Evolutionary conservation across 2,888 invertebrate genomes (phyloP).

Genomic region (Clitarchus hookeri): DNA sequence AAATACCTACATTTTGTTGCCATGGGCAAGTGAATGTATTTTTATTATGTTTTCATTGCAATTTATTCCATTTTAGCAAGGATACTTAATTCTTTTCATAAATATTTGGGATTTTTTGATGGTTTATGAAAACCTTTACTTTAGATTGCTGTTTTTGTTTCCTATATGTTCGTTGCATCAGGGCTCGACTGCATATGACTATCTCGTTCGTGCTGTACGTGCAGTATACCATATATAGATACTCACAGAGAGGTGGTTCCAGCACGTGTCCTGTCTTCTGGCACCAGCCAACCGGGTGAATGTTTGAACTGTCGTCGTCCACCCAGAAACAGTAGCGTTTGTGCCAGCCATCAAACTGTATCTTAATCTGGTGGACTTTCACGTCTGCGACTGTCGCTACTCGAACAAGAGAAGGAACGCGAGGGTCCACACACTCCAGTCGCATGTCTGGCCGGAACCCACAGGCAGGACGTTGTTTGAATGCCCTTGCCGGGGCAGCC

Average conservation of each 20-base stretch:
- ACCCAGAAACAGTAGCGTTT: conserved; percentile 83
- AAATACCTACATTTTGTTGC: too few relatives aligned
- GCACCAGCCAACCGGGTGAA: conserved; percentile 93
- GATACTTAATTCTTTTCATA: too few relatives aligned
- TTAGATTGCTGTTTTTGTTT: too few relatives aligned
- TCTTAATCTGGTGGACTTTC: conserved; percentile 73
- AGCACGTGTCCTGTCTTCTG: conserved; percentile 84
- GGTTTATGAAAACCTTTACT: too few relatives aligned
- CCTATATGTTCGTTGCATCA: too few relatives aligned
- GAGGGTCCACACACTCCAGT: conserved; percentile 83
- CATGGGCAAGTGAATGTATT: too few relatives aligned
- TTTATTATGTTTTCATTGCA: too few relatives aligned
- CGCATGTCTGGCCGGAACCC: conserved; percentile 85
- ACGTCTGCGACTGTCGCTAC: conserved; percentile 81
- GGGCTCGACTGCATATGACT: too few relatives aligned
- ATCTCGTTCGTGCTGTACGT: too few relatives aligned
- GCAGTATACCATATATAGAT: background rate
- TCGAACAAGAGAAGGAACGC: conserved; percentile 78
- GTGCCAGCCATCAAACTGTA: conserved; percentile 91
- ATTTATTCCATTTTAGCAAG: too few relatives aligned
- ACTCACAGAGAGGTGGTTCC: conserved; percentile 80
- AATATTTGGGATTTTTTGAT: too few relatives aligned
- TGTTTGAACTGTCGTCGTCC: conserved; percentile 87
- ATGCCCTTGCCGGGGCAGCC: conserved; percentile 80
- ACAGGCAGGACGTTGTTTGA: conserved; percentile 76